phyloP scores from a whole-genome alignment of 2,113 vertebrate species.

The Sphyrna mokarran region DNA sequence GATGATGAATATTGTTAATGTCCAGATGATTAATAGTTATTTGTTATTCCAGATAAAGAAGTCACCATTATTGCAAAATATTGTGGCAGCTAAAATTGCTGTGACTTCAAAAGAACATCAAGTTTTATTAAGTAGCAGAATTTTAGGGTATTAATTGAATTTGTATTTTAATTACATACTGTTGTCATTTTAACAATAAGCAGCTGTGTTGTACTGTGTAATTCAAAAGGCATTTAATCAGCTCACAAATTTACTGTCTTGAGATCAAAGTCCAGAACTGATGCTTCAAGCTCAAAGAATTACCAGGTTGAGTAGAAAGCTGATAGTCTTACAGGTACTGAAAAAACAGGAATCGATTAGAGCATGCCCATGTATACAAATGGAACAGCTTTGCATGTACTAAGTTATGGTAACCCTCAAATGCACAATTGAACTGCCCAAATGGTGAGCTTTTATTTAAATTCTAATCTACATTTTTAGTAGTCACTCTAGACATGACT shows the following conservation, averaged over 20 bases:
- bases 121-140: constrained; percentile 41
- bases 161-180: constrained; percentile 47
- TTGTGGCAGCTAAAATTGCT: constrained; percentile 37
- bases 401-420: not conserved
- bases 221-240: constrained; percentile 48
- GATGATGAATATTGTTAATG: not conserved
- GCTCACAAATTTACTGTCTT: constrained; percentile 38
- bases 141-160: constrained; percentile 46
- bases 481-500: not conserved
- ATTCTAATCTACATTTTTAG: not conserved
- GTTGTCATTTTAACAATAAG: constrained; percentile 46
- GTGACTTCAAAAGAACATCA: constrained; percentile 45
- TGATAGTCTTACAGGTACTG: not conserved
- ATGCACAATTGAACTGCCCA: not conserved
- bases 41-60: not conserved
- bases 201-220: constrained; percentile 43
- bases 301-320: not conserved
- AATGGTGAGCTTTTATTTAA: not conserved
- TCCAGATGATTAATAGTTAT: not conserved
- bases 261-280: constrained; percentile 14
- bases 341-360: not conserved
- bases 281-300: not conserved
- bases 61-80: not conserved
- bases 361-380: not conserved
- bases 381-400: not conserved